A percentile compares a stretch with the other conserved stretches of the same genome.
Conservation (phyloP, 1,140 invertebrate species). For the Pygmarrhopalites habei region DNA sequence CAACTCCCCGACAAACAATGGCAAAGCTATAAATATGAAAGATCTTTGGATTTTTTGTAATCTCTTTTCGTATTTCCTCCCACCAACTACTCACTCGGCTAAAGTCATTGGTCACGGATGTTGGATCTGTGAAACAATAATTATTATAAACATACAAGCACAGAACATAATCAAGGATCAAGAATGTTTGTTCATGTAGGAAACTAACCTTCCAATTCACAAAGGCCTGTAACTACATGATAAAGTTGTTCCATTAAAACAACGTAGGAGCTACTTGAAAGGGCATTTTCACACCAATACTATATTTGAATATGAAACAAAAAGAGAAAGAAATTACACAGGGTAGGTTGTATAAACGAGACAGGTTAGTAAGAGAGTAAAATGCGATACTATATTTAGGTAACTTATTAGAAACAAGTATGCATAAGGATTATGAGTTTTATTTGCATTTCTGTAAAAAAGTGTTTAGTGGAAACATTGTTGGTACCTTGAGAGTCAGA, state of each 20-base stretch:
- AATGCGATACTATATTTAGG: no score
- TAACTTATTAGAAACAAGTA: no score
- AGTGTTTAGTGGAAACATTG: no score
- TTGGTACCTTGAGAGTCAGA: constrained; percentile 55
- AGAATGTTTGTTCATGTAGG: no score
- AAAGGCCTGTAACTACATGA: neutral
- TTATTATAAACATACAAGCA: constrained; percentile 8
- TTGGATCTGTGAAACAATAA: constrained; percentile 9
- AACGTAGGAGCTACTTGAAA: constrained; percentile 42
- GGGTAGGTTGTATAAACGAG: no score
- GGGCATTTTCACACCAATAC: constrained; percentile 56
- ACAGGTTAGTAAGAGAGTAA: no score
- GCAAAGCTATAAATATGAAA: constrained; percentile 65
- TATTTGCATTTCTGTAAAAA: no score
- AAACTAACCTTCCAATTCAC: neutral
- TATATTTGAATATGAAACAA: no score
- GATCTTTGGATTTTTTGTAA: constrained; percentile 61
- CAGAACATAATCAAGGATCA: neutral
- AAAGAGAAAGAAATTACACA: no score
- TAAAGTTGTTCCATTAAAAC: constrained; percentile 46
- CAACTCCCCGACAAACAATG: constrained; percentile 66
- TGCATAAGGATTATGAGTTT: no score
- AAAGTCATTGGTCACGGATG: constrained; percentile 49
- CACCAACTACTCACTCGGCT: constrained; percentile 66
- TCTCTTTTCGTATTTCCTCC: constrained; percentile 59